Conservation (phyloP, 2,888 invertebrate species). For the Drosophila pegasa region DNA sequence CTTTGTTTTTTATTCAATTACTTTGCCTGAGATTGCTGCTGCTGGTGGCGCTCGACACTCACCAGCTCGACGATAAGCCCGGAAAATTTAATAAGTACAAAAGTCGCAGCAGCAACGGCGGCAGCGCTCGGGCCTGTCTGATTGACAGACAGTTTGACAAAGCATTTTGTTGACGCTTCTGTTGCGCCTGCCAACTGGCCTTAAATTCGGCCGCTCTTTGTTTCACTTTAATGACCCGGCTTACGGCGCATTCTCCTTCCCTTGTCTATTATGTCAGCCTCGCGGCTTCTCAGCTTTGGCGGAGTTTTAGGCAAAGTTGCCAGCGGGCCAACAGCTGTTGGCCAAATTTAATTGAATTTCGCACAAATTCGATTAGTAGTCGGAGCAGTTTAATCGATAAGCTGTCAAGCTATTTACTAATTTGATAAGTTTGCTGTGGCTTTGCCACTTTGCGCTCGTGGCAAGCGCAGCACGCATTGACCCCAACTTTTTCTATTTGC, state of each 20-base stretch:
- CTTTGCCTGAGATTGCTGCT: slow-evolving; percentile 58
- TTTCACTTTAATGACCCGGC: slow-evolving; percentile 36
- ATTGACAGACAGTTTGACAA: slow-evolving; percentile 66
- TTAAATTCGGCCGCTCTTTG: slow-evolving; percentile 35
- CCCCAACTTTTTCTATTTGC: slow-evolving; percentile 40
- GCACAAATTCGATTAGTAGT: slow-evolving; percentile 69
- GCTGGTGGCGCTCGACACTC: slow-evolving; percentile 47
- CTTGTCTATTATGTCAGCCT: slow-evolving; percentile 28
- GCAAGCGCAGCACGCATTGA: slow-evolving; percentile 1
- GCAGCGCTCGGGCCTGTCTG: slow-evolving; percentile 23
- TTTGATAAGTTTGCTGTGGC: slow-evolving; percentile 62
- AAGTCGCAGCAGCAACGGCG: slow-evolving; percentile 29
- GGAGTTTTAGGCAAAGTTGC: slow-evolving; percentile 31
- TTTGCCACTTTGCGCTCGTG: slow-evolving; percentile 7
- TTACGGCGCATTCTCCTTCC: slow-evolving; percentile 14
- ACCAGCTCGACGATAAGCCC: slow-evolving; percentile 63
- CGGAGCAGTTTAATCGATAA: slow-evolving; percentile 64
- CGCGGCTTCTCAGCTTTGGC: slow-evolving; percentile 29
- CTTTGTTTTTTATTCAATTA: slow-evolving; percentile 73
- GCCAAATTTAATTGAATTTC: slow-evolving; percentile 70
- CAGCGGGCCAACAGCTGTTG: slow-evolving; percentile 41
- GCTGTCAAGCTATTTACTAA: slow-evolving; percentile 60
- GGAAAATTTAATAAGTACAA: slow-evolving; percentile 70
- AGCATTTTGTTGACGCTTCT: slow-evolving; percentile 49
- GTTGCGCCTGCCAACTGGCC: slow-evolving; percentile 27